Evolutionary conservation across 2,888 invertebrate species (phyloP).

Genomic region (Serrognathus titanus): DNA sequence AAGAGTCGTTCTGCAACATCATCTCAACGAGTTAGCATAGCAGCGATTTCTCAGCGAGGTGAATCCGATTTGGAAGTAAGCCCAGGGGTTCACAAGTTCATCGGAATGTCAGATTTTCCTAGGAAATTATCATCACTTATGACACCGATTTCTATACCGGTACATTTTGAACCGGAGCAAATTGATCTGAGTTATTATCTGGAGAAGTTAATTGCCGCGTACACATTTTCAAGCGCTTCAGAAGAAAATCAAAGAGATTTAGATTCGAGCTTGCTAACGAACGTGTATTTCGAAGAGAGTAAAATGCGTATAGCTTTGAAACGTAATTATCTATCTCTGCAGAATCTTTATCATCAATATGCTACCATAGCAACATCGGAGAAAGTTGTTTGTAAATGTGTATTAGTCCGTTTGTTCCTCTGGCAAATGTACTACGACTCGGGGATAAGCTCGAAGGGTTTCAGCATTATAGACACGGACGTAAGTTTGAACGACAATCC

Average conservation of each 20-base stretch:
- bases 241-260: conserved; percentile 38
- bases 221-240: conserved; percentile 12
- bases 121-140: conserved; percentile 5
- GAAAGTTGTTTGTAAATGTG: conserved; percentile 44
- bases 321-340: conserved; percentile 46
- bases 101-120: conserved; percentile 5
- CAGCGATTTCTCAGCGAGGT: neutral
- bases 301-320: conserved; percentile 48
- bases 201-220: conserved; percentile 27
- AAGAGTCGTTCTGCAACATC: neutral
- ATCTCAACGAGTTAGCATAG: neutral
- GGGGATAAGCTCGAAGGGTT: conserved; percentile 50
- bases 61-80: neutral
- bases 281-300: conserved; percentile 45
- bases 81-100: neutral
- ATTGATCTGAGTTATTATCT: conserved; percentile 52
- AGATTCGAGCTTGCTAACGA: conserved; percentile 4
- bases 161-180: conserved; percentile 42
- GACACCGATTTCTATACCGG: conserved; percentile 23
- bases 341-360: conserved; percentile 54
- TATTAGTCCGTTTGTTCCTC: conserved; percentile 54
- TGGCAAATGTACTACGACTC: conserved; percentile 63
- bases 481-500: conserved; percentile 50
- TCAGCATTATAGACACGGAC: conserved; percentile 55
- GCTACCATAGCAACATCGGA: conserved; percentile 50